These are phyloP conservation scores for Calonectris borealis DNA, from an alignment of 2,113 vertebrate species.

Conservation along the genomic window DNA sequence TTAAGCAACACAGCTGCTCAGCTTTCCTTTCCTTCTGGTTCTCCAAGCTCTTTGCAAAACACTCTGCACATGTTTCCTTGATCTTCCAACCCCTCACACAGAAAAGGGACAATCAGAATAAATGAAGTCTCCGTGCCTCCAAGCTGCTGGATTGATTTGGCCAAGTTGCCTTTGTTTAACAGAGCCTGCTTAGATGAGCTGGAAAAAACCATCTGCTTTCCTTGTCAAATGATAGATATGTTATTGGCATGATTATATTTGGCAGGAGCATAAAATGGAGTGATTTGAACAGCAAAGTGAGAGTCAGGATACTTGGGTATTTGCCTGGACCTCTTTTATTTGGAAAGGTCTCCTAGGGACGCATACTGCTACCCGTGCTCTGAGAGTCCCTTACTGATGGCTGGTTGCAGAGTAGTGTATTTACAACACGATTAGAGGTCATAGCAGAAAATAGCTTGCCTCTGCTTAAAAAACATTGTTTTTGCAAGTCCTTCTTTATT, in stretches of 20 bases:
- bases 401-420: neutral
- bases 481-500: neutral
- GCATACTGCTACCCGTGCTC: neutral
- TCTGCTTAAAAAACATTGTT: neutral
- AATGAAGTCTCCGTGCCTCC: neutral
- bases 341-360: neutral
- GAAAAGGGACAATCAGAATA: neutral
- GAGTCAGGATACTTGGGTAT: neutral
- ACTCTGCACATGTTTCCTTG: neutral
- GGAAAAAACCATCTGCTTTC: neutral
- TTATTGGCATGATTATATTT: neutral
- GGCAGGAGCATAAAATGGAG: neutral
- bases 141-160: neutral
- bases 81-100: neutral
- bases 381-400: neutral
- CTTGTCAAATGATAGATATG: neutral
- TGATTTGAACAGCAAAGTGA: neutral
- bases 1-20: neutral
- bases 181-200: neutral
- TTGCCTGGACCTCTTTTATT: constrained; percentile 6
- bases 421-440: neutral
- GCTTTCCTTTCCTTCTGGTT: neutral
- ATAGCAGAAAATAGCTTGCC: neutral
- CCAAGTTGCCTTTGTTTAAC: constrained; percentile 8
- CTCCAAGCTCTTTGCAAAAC: neutral